Evolutionary conservation across 2,113 vertebrate species (phyloP).

Genomic region (Sorex fumeus): DNA sequence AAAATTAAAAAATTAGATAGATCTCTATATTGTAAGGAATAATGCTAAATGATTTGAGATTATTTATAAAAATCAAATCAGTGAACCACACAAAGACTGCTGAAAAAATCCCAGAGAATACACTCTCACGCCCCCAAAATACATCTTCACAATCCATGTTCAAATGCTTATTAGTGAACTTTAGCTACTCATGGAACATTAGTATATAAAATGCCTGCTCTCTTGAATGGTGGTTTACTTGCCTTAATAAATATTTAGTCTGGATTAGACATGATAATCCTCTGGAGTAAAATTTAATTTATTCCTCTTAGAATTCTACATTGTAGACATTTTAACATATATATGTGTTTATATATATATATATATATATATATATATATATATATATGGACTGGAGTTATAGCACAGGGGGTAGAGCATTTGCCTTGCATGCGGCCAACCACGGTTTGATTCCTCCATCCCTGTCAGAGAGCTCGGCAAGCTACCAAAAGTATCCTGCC

Average conservation of each 20-base stretch:
- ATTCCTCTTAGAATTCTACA: neutral
- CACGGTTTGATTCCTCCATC: too few species aligned
- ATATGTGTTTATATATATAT: too few species aligned
- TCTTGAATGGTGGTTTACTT: neutral
- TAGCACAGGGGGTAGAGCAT: too few species aligned
- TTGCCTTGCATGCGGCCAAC: too few species aligned
- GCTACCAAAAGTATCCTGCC: too few species aligned
- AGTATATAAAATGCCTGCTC: neutral
- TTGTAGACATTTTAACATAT: too few species aligned
- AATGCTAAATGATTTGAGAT: neutral
- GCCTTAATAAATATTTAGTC: neutral
- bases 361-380: too few species aligned
- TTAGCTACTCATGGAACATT: neutral
- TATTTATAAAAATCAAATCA: slow-evolving; percentile 24
- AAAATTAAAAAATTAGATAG: neutral
- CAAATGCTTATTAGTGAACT: neutral
- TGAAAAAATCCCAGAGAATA: neutral
- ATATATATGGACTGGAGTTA: too few species aligned
- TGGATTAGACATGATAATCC: neutral
- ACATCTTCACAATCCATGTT: too few species aligned
- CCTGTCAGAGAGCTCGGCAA: too few species aligned
- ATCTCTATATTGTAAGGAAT: neutral
- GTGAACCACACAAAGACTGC: neutral
- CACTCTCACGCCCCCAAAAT: neutral
- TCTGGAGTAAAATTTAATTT: slow-evolving; percentile 14